A percentile compares a stretch with the other conserved stretches of the same genome.
Evolutionary conservation across 1,140 invertebrate species (phyloP).

Genomic region (Zeugodacus cucurbitae): DNA sequence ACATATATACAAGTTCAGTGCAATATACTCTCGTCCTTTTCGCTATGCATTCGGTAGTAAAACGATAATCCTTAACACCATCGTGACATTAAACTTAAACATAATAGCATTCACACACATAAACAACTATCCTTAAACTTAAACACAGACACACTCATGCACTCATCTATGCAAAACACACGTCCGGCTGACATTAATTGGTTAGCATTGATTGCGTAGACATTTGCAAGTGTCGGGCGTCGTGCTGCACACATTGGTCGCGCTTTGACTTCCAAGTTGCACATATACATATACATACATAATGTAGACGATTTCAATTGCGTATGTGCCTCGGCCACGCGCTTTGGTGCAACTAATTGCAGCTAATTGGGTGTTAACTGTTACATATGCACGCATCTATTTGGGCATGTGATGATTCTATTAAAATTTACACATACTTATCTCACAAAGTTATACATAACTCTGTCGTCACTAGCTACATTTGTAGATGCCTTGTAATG

Average conservation of each 20-base stretch:
- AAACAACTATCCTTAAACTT: neutral
- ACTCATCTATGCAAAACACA: neutral
- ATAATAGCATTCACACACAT: neutral
- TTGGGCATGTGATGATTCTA: neutral
- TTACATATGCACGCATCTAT: neutral
- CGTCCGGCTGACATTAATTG: slow-evolving; percentile 20
- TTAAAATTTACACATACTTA: neutral
- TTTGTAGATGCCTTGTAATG: too few relatives aligned
- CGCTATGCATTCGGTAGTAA: neutral
- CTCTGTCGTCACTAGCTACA: too few relatives aligned
- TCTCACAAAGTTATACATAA: neutral
- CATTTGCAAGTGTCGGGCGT: neutral
- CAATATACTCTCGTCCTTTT: too few relatives aligned
- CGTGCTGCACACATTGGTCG: neutral
- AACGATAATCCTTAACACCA: slow-evolving; percentile 1
- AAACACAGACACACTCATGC: neutral
- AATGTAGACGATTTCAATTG: neutral
- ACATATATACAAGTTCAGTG: too few relatives aligned
- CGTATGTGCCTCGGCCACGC: neutral
- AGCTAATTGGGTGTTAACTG: slow-evolving; percentile 36
- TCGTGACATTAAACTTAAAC: slow-evolving; percentile 20
- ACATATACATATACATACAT: neutral
- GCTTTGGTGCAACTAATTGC: slow-evolving; percentile 19
- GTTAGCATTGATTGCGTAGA: slow-evolving; percentile 32
- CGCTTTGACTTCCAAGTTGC: neutral